Conservation (phyloP, 2,888 invertebrate genomes). For the Xanthia icteritia region DNA sequence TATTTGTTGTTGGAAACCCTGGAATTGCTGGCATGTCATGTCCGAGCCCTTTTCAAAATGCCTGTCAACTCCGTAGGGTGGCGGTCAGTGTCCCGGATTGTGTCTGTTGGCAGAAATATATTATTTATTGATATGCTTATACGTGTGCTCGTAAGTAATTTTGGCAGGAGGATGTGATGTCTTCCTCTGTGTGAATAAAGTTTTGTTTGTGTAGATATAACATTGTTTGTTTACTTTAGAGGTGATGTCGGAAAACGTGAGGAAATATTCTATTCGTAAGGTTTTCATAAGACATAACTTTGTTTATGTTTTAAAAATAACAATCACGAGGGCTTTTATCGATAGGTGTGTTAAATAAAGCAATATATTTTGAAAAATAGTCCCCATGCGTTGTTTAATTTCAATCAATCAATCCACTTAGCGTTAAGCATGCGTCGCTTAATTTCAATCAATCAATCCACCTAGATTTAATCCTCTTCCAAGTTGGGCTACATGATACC, state of each 20-base stretch:
- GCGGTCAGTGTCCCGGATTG: constrained; percentile 81
- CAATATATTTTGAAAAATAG: not conserved
- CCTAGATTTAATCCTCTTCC: not conserved
- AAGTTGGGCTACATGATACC: not conserved
- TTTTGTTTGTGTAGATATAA: constrained; percentile 2
- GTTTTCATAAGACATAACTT: not conserved
- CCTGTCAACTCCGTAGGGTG: constrained; percentile 77
- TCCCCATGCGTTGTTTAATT: not conserved
- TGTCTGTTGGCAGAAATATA: constrained; percentile 79
- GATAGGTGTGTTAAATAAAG: no score
- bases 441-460: no score
- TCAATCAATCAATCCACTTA: not conserved
- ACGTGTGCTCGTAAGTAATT: constrained; percentile 70
- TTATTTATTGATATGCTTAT: constrained; percentile 83
- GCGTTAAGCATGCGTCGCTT: no score
- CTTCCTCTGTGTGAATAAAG: constrained; percentile 26
- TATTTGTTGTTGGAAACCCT: constrained; percentile 83
- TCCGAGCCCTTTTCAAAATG: constrained; percentile 89
- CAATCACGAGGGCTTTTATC: no score
- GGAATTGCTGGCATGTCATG: constrained; percentile 79
- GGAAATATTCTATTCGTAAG: not conserved
- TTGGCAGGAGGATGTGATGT: constrained; percentile 36
- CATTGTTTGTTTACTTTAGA: not conserved
- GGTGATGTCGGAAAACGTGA: not conserved
- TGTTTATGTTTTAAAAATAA: not conserved